A percentile compares a stretch with the other conserved stretches of the same genome.
These are phyloP conservation scores for Helicorthomorpha holstii DNA, from an alignment of 1,140 invertebrate species.

Conservation along the genomic window DNA sequence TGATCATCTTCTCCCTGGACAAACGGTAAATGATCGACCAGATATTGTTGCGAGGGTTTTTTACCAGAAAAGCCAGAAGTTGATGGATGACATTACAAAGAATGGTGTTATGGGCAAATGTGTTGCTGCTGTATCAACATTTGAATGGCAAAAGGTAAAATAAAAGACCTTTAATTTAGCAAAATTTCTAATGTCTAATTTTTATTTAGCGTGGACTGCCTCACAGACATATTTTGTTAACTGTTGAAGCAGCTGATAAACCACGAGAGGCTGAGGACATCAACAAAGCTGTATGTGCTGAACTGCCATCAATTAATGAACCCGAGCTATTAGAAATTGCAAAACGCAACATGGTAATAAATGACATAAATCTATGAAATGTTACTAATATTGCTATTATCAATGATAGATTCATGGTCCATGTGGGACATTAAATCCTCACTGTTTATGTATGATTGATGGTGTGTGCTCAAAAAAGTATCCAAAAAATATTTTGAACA, in stretches of 20 bases:
- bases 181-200: slow-evolving; percentile 9
- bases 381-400: no score
- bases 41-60: slow-evolving; percentile 27
- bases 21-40: slow-evolving; percentile 19
- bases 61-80: slow-evolving; percentile 18
- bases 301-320: neutral
- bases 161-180: no score
- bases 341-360: no score
- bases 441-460: slow-evolving; percentile 12
- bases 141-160: slow-evolving; percentile 35
- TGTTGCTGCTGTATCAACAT: slow-evolving; percentile 20
- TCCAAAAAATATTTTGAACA: slow-evolving; percentile 18
- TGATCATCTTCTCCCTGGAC: slow-evolving; percentile 14
- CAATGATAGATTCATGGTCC: slow-evolving; percentile 14
- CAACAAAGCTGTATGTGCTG: slow-evolving; percentile 1
- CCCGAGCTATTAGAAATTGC: slow-evolving; percentile 2
- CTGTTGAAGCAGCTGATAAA: slow-evolving; percentile 10
- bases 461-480: slow-evolving; percentile 10
- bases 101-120: slow-evolving; percentile 22
- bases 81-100: slow-evolving; percentile 19
- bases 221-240: slow-evolving; percentile 33
- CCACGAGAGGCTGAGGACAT: slow-evolving; percentile 10
- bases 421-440: slow-evolving; percentile 11
- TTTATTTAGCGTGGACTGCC: no score
- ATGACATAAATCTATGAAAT: no score